Conservation (phyloP, 2,797 vertebrate genomes). For the Anguilla anguilla region DNA sequence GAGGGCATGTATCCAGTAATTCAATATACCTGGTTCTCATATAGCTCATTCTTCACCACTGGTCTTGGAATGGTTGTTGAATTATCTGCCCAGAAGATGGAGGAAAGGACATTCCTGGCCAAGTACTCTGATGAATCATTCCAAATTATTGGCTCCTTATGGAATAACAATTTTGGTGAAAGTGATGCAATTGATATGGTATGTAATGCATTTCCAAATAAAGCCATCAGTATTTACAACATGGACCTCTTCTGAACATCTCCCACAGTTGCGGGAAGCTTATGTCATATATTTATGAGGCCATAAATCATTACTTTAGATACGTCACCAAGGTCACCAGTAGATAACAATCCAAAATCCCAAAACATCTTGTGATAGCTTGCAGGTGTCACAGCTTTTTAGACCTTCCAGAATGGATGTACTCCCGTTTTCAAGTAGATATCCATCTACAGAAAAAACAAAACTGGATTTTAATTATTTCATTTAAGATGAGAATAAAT, state of each 20-base stretch:
- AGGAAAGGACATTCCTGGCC: background rate
- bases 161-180: background rate
- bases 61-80: constrained; percentile 5
- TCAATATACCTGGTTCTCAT: background rate
- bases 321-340: background rate
- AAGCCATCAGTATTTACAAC: background rate
- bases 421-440: background rate
- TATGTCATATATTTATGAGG: background rate
- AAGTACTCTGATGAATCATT: background rate
- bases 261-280: background rate
- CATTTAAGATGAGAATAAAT: no score
- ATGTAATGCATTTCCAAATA: constrained; percentile 10
- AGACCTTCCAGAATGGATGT: background rate
- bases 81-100: background rate
- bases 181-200: background rate
- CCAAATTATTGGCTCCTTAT: background rate
- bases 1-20: background rate
- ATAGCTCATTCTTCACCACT: background rate
- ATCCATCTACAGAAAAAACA: background rate
- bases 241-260: background rate
- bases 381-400: background rate
- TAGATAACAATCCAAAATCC: background rate
- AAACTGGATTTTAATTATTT: background rate
- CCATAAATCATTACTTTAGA: background rate
- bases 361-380: background rate